Base-by-base conservation (phyloP, 2,113 vertebrate species). In the Plestiodon gilberti region DNA sequence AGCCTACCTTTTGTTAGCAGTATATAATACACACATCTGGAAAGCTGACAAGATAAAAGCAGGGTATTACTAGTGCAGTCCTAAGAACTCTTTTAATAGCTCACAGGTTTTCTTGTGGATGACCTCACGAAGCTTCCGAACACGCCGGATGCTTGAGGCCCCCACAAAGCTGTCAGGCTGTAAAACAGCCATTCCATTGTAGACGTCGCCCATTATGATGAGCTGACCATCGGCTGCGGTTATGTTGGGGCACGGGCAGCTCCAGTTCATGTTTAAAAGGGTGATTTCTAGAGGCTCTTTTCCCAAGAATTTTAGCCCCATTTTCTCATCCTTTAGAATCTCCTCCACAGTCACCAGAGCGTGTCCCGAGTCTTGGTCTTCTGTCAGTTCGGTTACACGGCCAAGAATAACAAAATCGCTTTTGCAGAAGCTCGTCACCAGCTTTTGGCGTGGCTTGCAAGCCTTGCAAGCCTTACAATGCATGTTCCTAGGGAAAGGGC, bases 301-400 rank as follows among this genome's bases (percentile, higher is more conserved):
- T 82, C 98, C 98, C 83, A 99, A 96, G 95, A 99, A 99, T 89
- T 96, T 97, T 80, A 99, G 97, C 69, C 99, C 99, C 98, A 99
- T 99, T 96, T 99, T 98, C 89, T 99, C 98, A 1, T 99, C 99
- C 90, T 99, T 99, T 10, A 99, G 96, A 61, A 99, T 98, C 94
- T 99, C 98, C 2, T 99, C 98, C 91, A 99, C 97, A 0, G 94
- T 97, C 90, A 99, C 96, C 18, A 99, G 96, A 25, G 98, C 99
- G 0, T 97, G 98, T 8, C 98, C 98, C 0, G 97, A 96, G 89
- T 98, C 98, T 11, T 96, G 96, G 88, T 99, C 98, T 95, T 99
- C 97, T 0, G 96, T 98, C 69, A 99, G 93, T 90, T 99, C 99
- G 0, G 96, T 97, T 93, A 99, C 97, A 0, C 95, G 97, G 62